phyloP scores from a whole-genome alignment of 2,113 vertebrate genomes.

The Lathamus discolor region DNA sequence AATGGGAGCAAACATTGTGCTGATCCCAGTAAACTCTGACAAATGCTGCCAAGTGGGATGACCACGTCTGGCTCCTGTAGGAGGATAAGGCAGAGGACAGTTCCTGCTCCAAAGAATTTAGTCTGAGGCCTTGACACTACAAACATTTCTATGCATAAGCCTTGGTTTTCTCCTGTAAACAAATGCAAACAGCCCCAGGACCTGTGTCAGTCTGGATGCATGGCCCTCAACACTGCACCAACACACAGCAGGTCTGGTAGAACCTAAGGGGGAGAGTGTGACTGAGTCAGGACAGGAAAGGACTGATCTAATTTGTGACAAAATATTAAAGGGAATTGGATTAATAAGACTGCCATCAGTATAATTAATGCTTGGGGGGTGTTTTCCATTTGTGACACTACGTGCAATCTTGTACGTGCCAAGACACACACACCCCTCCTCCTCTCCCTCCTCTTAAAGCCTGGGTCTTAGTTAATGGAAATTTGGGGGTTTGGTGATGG shows the following conservation, averaged over 20 bases:
- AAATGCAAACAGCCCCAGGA: background rate
- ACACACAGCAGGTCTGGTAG: background rate
- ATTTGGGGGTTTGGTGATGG: background rate
- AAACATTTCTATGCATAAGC: conserved; percentile 18
- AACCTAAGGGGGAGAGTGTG: background rate
- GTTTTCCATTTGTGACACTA: background rate
- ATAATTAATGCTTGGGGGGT: background rate
- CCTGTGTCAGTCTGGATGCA: background rate
- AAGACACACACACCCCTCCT: background rate
- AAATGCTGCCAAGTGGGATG: background rate
- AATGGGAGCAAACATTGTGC: background rate
- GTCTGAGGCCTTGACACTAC: conserved; percentile 16
- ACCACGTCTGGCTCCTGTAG: background rate
- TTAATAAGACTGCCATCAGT: background rate
- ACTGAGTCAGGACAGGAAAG: background rate
- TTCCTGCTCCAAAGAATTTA: conserved; percentile 8
- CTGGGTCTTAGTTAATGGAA: conserved; percentile 38
- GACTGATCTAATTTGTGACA: background rate
- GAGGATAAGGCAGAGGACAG: background rate
- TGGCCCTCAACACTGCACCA: background rate
- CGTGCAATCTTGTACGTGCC: background rate
- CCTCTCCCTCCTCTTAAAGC: background rate
- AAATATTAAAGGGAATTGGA: conserved; percentile 10
- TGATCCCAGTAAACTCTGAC: background rate
- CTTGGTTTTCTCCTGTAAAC: background rate